A percentile compares a stretch with the other conserved stretches of the same genome.
phyloP scores from a whole-genome alignment of 2,797 vertebrate species.

The Sebastes kiyomatsui region DNA sequence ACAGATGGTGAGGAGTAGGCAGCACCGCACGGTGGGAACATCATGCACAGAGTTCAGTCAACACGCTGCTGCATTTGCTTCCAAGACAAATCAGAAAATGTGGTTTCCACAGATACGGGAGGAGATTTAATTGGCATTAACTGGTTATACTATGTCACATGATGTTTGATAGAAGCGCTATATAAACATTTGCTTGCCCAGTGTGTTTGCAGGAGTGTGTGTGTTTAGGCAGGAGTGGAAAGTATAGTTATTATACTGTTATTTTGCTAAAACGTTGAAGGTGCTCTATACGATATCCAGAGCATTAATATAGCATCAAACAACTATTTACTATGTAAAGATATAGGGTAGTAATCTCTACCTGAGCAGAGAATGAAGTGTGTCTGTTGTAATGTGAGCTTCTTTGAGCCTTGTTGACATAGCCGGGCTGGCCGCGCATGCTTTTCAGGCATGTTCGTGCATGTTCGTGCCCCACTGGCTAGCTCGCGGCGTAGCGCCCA shows the following conservation, averaged over 20 bases:
- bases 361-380: too few species aligned
- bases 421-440: too few species aligned
- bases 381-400: too few species aligned
- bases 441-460: rapidly evolving
- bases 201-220: background rate
- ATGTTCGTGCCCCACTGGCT: too few species aligned
- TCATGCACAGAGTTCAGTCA: background rate
- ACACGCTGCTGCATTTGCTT: background rate
- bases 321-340: too few species aligned
- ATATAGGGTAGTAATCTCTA: too few species aligned
- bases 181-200: background rate
- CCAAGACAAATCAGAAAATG: background rate
- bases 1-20: conserved; percentile 28
- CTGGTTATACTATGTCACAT: background rate
- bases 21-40: conserved; percentile 3
- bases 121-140: background rate
- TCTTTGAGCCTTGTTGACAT: too few species aligned
- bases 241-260: background rate
- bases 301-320: too few species aligned
- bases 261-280: too few species aligned
- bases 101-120: background rate
- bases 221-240: background rate
- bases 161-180: background rate
- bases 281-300: too few species aligned
- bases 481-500: too few species aligned